Conservation (phyloP, 2,888 invertebrate species). For the Apamea epomidion region DNA sequence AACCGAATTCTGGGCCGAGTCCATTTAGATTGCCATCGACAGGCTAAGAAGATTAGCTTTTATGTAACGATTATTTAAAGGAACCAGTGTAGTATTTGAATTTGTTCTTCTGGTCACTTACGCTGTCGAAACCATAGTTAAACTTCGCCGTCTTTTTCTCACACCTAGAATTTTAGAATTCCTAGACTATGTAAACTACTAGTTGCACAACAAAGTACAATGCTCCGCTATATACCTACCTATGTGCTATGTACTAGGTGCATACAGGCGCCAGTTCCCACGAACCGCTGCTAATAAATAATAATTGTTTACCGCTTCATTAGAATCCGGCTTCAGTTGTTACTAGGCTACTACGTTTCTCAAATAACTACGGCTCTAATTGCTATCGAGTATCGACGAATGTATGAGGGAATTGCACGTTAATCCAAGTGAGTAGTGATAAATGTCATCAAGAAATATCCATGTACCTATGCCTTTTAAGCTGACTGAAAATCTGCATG, state of each 20-base stretch:
- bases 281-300: slow-evolving; percentile 52
- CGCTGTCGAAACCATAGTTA: background rate
- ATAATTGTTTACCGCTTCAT: slow-evolving; percentile 61
- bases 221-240: slow-evolving; percentile 2
- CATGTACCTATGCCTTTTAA: background rate
- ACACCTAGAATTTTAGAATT: background rate
- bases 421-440: background rate
- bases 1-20: too few species aligned
- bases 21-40: too few species aligned
- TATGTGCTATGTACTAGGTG: background rate
- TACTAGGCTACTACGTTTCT: slow-evolving; percentile 49
- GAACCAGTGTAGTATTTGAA: too few species aligned
- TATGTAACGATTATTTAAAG: background rate
- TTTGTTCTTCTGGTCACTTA: background rate
- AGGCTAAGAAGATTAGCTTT: too few species aligned
- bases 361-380: slow-evolving; percentile 42
- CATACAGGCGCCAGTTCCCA: slow-evolving; percentile 43
- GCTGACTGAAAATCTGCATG: background rate
- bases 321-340: slow-evolving; percentile 42
- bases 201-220: slow-evolving; percentile 40
- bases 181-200: slow-evolving; percentile 14
- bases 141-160: background rate
- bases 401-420: background rate
- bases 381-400: slow-evolving; percentile 27
- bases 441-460: background rate